Evolutionary conservation across 2,797 vertebrate species (phyloP).

Genomic region (Arnoldichthys spilopterus): DNA sequence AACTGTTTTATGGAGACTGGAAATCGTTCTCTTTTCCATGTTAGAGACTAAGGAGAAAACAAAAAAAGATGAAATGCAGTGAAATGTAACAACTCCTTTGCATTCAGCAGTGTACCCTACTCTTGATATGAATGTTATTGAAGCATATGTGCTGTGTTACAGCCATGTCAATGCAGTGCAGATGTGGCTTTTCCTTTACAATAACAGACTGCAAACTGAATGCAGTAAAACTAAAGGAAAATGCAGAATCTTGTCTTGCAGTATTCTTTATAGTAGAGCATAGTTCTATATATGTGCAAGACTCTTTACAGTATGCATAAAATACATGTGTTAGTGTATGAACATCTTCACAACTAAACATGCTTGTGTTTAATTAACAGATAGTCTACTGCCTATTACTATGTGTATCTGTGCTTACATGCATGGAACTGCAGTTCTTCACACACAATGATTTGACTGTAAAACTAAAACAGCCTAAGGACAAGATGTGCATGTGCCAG

Average conservation of each 20-base stretch:
- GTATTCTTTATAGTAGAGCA: background rate
- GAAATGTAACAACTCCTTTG: background rate
- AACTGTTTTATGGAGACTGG: background rate
- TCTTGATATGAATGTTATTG: background rate
- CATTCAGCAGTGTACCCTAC: background rate
- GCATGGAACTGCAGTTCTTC: background rate
- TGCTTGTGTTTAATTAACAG: background rate
- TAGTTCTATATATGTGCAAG: background rate
- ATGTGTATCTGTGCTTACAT: background rate
- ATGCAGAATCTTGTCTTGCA: background rate
- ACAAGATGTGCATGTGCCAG: background rate
- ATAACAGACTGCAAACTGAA: conserved; percentile 32
- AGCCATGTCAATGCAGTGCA: conserved; percentile 3
- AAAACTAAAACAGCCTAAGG: background rate
- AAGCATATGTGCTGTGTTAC: background rate
- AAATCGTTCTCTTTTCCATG: conserved; percentile 9
- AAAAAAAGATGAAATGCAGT: background rate
- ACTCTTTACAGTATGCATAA: no score
- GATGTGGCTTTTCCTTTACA: conserved; percentile 36
- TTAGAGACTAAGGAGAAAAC: conserved; percentile 22
- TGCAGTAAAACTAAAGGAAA: background rate
- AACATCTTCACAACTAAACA: background rate
- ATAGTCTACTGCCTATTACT: background rate
- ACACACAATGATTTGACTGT: background rate
- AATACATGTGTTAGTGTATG: background rate